Percentiles rank a stretch among this genome's conserved stretches.
These are phyloP conservation scores for Bufo gargarizans DNA, from an alignment of 2,113 vertebrate genomes.

Conservation along the genomic window DNA sequence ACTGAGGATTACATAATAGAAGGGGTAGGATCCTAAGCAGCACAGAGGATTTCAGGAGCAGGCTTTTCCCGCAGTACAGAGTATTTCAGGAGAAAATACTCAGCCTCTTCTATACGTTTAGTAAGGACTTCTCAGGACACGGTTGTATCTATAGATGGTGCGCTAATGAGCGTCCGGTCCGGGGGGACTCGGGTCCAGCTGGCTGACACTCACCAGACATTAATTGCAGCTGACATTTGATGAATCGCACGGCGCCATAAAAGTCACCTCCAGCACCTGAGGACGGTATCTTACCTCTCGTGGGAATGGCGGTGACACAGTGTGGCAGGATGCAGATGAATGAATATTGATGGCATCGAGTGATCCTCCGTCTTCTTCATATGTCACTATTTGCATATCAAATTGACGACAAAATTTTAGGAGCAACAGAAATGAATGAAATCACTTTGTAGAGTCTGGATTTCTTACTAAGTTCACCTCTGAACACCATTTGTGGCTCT, in stretches of 20 bases:
- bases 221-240: conserved; percentile 18
- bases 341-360: background rate
- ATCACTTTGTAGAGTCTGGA: background rate
- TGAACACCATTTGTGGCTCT: background rate
- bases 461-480: background rate
- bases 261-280: conserved; percentile 31
- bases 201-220: background rate
- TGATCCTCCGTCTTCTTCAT: background rate
- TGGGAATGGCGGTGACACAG: background rate
- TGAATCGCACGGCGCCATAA: background rate
- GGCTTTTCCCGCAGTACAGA: background rate
- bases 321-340: background rate
- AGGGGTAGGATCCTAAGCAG: background rate
- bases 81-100: background rate
- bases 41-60: background rate
- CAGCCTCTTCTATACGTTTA: too few species aligned
- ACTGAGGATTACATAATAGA: background rate
- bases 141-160: background rate
- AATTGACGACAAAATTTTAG: background rate
- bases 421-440: background rate
- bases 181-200: background rate
- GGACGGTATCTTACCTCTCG: background rate
- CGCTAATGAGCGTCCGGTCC: background rate
- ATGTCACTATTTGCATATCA: conserved; percentile 30
- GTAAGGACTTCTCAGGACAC: background rate